A percentile compares a stretch with the other conserved stretches of the same genome.
phyloP scores from a whole-genome alignment of 2,113 vertebrate species.

The Natator depressus region DNA sequence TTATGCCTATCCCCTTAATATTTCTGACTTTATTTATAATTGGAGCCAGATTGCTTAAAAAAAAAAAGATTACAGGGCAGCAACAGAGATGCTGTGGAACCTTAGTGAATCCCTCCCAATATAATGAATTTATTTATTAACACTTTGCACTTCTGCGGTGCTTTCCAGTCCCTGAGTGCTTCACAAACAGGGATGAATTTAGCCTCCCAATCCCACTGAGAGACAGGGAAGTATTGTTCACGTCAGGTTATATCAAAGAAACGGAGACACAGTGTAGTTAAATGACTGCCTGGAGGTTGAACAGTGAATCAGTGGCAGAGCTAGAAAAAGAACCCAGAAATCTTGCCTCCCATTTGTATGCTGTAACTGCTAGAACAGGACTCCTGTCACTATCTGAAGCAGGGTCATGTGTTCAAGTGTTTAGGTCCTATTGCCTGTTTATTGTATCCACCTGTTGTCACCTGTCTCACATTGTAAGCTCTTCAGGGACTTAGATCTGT shows the following conservation, averaged over 20 bases:
- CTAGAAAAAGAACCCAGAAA: accelerated
- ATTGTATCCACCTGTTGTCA: neutral
- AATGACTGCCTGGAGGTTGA: neutral
- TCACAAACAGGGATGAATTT: neutral
- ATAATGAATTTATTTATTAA: neutral
- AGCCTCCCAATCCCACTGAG: too few relatives aligned
- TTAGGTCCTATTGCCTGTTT: neutral
- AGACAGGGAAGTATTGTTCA: neutral
- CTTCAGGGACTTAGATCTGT: neutral
- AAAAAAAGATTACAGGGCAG: neutral
- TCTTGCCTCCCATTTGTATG: neutral
- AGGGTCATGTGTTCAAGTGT: neutral
- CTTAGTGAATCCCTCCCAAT: neutral
- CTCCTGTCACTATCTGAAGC: neutral
- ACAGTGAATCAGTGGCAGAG: neutral
- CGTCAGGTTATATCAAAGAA: accelerated
- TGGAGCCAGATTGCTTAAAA: neutral
- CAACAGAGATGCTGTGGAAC: too few relatives aligned
- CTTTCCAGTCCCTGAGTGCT: neutral
- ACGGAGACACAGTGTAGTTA: accelerated
- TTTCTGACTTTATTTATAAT: neutral
- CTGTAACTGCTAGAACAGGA: neutral
- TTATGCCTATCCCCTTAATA: neutral
- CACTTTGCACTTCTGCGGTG: accelerated
- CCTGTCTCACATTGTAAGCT: neutral